Conservation (phyloP, 2,113 vertebrate genomes). For the Phoxinus phoxinus region DNA sequence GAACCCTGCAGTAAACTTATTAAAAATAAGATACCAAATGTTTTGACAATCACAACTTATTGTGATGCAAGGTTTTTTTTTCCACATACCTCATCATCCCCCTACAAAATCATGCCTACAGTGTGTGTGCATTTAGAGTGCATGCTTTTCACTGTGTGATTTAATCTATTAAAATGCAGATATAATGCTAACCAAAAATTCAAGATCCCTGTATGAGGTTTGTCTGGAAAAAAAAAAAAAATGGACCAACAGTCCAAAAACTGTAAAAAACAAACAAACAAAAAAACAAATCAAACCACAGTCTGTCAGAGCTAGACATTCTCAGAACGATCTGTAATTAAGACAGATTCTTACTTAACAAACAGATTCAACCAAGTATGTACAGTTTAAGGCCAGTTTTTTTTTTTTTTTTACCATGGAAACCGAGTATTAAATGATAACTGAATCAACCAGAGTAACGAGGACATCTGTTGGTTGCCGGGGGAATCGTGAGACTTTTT, state of each 20-base stretch:
- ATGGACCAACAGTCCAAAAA: background rate
- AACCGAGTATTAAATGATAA: background rate
- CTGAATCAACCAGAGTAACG: background rate
- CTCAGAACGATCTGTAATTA: background rate
- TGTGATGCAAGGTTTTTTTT: too few species aligned
- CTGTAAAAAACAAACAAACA: too few species aligned
- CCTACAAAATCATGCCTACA: too few species aligned
- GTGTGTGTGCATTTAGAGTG: too few species aligned
- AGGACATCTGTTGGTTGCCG: background rate
- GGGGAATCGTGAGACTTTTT: background rate
- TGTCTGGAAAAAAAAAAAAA: background rate
- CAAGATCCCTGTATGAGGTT: too few species aligned
- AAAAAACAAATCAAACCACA: background rate
- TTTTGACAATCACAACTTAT: too few species aligned
- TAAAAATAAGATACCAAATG: too few species aligned
- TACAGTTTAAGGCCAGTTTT: background rate
- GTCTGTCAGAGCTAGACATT: background rate
- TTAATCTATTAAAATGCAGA: too few species aligned
- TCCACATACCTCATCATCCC: too few species aligned
- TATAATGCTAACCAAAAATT: too few species aligned
- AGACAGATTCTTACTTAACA: background rate
- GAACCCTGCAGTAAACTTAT: too few species aligned
- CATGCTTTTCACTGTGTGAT: too few species aligned
- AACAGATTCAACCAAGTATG: background rate
- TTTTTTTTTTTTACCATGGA: constrained; percentile 2